These are phyloP conservation scores for Campaea margaritaria DNA, from an alignment of 2,888 invertebrate genomes.

Conservation along the genomic window DNA sequence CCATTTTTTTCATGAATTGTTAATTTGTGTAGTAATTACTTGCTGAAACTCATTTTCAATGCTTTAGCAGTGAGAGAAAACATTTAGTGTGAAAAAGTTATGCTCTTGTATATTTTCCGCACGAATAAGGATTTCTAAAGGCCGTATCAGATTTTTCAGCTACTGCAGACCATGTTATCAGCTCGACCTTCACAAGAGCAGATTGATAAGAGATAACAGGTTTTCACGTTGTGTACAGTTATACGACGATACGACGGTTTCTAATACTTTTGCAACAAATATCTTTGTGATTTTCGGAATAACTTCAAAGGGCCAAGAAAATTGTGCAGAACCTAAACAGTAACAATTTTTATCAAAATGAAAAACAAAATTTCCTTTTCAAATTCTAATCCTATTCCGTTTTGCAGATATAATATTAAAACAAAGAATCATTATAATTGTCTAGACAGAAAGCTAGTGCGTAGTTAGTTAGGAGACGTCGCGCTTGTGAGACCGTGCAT, in stretches of 20 bases:
- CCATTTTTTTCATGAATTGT: too few relatives aligned
- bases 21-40: too few relatives aligned
- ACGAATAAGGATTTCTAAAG: slow-evolving; percentile 13
- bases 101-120: neutral
- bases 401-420: neutral
- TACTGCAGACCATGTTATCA: slow-evolving; percentile 64
- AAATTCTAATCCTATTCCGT: neutral
- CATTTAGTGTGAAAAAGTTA: neutral
- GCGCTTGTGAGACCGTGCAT: slow-evolving; percentile 48
- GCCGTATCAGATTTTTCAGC: slow-evolving; percentile 31
- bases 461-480: slow-evolving; percentile 36
- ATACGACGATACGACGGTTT: slow-evolving; percentile 8
- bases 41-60: too few relatives aligned
- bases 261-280: slow-evolving; percentile 5
- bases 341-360: too few relatives aligned
- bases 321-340: too few relatives aligned
- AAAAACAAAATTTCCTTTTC: too few relatives aligned
- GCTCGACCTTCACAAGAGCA: slow-evolving; percentile 79
- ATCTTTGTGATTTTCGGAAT: too few relatives aligned
- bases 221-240: slow-evolving; percentile 42
- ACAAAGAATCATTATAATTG: slow-evolving; percentile 41
- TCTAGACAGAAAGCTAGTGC: slow-evolving; percentile 40
- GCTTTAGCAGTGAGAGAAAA: neutral
- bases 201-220: slow-evolving; percentile 82
- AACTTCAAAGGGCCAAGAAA: too few relatives aligned